Evolutionary conservation across 2,797 vertebrate species (phyloP).

Genomic region (Margarornis squamiger): DNA sequence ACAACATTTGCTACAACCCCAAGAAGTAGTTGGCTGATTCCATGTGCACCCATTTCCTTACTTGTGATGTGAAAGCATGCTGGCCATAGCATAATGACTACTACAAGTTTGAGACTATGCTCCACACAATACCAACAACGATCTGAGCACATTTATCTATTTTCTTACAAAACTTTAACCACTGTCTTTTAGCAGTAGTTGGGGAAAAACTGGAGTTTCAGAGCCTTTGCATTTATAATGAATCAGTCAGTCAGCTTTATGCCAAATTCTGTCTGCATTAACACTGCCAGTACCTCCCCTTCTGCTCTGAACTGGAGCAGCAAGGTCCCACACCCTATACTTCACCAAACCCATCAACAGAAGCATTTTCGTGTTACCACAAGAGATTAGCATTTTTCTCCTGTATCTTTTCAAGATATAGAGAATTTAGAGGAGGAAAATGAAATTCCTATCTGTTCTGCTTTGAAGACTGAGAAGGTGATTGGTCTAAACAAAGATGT

Average conservation of each 20-base stretch:
- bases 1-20: neutral
- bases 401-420: neutral
- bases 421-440: neutral
- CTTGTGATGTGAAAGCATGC: neutral
- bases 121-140: fast-evolving
- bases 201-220: neutral
- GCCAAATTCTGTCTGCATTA: neutral
- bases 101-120: fast-evolving
- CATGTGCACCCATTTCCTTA: neutral
- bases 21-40: neutral
- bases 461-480: neutral
- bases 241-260: neutral
- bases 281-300: neutral
- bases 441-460: neutral
- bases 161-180: neutral
- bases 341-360: neutral
- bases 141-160: neutral
- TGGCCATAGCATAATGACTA: neutral
- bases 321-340: neutral
- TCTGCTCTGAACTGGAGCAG: neutral
- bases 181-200: neutral
- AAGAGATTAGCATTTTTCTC: neutral
- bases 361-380: neutral
- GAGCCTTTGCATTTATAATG: neutral
- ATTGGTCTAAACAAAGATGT: neutral